Conservation (phyloP, 2,797 vertebrate genomes). For the Tokudaia muenninki region DNA sequence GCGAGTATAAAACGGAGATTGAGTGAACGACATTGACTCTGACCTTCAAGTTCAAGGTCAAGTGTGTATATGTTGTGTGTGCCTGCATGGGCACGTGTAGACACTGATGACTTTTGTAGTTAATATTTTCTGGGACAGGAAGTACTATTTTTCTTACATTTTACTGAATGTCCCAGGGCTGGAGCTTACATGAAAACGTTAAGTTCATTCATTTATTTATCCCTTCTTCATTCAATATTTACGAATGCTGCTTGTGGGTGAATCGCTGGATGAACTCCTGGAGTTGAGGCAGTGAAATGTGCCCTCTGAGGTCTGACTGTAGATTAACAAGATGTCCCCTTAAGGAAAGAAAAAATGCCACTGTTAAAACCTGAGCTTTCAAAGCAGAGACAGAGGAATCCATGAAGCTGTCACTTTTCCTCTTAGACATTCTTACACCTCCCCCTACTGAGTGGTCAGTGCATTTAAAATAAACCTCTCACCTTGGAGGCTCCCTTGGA, state of each 20-base stretch:
- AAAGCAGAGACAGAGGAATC: slow-evolving; percentile 1
- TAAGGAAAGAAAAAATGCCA: background rate
- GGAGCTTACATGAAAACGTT: background rate
- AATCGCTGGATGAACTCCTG: background rate
- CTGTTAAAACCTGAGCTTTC: background rate
- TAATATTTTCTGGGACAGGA: slow-evolving; percentile 45
- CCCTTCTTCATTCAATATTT: background rate
- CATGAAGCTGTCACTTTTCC: background rate
- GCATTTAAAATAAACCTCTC: slow-evolving; percentile 51
- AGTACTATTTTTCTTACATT: background rate
- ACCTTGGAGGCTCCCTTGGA: background rate
- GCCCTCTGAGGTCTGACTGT: background rate
- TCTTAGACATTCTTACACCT: background rate
- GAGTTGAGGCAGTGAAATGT: background rate
- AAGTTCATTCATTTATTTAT: slow-evolving; percentile 14
- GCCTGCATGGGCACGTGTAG: too few species aligned
- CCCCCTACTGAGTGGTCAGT: background rate
- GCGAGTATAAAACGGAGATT: background rate
- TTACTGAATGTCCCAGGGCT: background rate
- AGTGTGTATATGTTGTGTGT: background rate
- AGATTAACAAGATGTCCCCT: background rate
- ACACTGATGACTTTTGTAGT: background rate
- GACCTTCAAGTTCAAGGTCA: slow-evolving; percentile 74
- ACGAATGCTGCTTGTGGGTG: background rate
- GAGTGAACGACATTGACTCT: background rate